These are phyloP conservation scores for Coptotermes formosanus DNA, from an alignment of 1,140 invertebrate genomes.

Conservation along the genomic window DNA sequence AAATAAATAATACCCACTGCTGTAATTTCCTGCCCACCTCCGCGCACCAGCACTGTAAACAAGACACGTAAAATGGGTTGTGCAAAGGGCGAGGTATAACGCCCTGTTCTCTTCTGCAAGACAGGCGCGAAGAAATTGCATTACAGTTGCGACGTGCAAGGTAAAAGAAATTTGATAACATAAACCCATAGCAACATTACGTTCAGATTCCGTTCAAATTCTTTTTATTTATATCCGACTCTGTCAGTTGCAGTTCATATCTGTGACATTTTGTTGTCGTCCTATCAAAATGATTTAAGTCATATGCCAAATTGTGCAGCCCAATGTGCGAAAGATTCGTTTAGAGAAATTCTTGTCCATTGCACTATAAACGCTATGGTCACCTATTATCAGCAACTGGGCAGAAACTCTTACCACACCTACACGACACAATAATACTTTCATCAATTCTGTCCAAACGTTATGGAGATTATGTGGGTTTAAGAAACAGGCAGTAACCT, in stretches of 20 bases:
- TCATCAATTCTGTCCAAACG: no score
- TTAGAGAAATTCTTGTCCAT: no score
- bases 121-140: background rate
- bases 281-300: no score
- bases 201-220: background rate
- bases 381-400: no score
- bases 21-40: background rate
- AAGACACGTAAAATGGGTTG: background rate
- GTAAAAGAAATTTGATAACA: background rate
- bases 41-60: background rate
- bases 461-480: no score
- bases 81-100: background rate
- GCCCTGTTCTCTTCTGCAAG: background rate
- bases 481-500: no score
- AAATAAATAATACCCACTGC: background rate
- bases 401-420: no score
- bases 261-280: background rate
- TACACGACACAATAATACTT: no score
- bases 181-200: background rate
- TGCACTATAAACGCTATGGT: no score
- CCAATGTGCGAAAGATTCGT: no score
- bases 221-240: background rate
- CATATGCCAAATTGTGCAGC: no score
- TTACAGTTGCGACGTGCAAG: background rate
- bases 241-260: background rate